Conservation (phyloP, 2,888 invertebrate genomes). For the Microctonus brassicae region DNA sequence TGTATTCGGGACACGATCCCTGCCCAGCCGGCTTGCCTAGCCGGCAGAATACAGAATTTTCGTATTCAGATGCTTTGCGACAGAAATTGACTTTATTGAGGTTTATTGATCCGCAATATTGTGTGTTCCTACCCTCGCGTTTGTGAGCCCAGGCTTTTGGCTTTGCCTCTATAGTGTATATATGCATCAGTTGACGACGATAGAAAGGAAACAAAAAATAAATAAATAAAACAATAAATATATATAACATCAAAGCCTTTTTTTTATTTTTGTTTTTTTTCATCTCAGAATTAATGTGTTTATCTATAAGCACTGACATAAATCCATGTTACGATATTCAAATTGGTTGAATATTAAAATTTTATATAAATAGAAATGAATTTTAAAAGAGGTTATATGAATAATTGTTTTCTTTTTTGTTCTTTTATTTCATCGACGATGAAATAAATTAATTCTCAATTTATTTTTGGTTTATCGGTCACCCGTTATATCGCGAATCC, state of each 20-base stretch:
- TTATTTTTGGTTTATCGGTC: constrained; percentile 16
- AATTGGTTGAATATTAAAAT: background rate
- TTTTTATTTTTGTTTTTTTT: background rate
- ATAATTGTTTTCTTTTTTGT: background rate
- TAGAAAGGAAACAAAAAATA: constrained; percentile 4
- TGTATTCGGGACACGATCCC: constrained; percentile 66
- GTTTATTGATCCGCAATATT: constrained; percentile 70
- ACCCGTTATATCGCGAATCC: constrained; percentile 45
- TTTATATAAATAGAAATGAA: background rate
- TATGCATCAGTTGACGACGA: constrained; percentile 9
- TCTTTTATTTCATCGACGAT: background rate
- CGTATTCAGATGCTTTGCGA: constrained; percentile 68
- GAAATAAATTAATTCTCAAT: background rate
- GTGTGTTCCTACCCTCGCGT: constrained; percentile 49
- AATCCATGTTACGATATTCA: background rate
- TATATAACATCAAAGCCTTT: constrained; percentile 24
- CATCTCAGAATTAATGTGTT: background rate
- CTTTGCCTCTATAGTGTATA: constrained; percentile 19
- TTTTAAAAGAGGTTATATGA: background rate
- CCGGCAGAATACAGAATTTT: constrained; percentile 68
- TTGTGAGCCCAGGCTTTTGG: constrained; percentile 27
- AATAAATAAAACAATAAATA: background rate
- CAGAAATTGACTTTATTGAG: constrained; percentile 70
- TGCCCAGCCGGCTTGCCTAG: constrained; percentile 60
- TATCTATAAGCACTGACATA: background rate